Percentiles rank a stretch among this genome's conserved stretches.
phyloP scores from a whole-genome alignment of 2,113 vertebrate species.

The Ptyas mucosa region DNA sequence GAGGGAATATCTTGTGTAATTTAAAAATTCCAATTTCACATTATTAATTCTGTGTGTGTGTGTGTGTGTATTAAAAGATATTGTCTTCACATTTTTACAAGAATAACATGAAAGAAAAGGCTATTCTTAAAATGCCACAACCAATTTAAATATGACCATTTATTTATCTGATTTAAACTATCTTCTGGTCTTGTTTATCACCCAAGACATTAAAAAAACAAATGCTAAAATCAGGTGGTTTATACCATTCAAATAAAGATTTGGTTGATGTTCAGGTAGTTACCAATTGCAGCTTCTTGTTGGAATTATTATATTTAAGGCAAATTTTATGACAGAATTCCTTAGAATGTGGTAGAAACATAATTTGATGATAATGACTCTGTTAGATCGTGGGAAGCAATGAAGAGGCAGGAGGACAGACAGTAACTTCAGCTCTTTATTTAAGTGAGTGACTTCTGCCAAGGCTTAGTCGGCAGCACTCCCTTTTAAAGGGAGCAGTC shows the following conservation, averaged over 20 bases:
- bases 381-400: too few relatives aligned
- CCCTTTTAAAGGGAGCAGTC: too few relatives aligned
- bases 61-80: neutral
- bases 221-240: neutral
- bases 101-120: neutral
- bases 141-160: neutral
- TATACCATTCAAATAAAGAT: neutral
- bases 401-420: too few relatives aligned
- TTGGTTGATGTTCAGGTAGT: neutral
- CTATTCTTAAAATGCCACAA: neutral
- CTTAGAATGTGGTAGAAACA: neutral
- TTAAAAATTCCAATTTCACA: neutral
- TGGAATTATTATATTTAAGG: conserved; percentile 2
- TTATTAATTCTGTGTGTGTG: neutral
- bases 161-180: neutral
- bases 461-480: too few relatives aligned
- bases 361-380: neutral
- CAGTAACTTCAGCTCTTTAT: too few relatives aligned
- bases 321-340: neutral
- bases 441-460: too few relatives aligned
- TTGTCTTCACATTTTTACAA: neutral
- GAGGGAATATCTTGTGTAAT: neutral
- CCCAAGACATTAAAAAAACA: neutral
- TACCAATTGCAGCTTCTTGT: neutral
- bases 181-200: neutral